Percentiles rank a stretch among this genome's conserved stretches.
Evolutionary conservation across 2,113 vertebrate species (phyloP).

Genomic region (Equus przewalskii): DNA sequence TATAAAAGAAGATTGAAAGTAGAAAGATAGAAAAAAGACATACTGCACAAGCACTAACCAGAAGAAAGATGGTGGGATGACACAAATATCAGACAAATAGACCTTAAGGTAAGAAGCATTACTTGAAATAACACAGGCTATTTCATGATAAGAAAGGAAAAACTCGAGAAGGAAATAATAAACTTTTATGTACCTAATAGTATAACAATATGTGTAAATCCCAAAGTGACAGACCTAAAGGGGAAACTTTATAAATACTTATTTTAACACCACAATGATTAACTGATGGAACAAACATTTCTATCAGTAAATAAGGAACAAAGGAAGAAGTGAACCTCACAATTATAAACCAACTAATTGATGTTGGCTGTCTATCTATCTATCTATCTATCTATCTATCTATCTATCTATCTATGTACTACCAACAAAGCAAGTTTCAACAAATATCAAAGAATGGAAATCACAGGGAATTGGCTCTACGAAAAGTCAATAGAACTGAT

Average conservation of each 20-base stretch:
- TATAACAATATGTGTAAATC: neutral
- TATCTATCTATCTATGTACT: neutral
- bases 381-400: neutral
- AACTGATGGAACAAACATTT: neutral
- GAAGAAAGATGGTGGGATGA: neutral
- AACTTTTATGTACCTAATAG: neutral
- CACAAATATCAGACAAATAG: neutral
- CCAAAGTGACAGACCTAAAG: neutral
- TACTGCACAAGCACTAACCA: neutral
- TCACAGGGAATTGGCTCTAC: neutral
- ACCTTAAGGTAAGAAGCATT: neutral
- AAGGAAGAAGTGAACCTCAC: neutral
- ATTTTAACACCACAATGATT: neutral
- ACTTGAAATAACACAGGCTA: neutral
- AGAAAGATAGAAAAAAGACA: neutral
- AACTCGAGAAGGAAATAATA: neutral
- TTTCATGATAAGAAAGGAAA: slow-evolving; percentile 18
- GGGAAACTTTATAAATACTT: neutral
- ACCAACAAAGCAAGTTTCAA: neutral
- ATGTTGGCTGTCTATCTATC: neutral
- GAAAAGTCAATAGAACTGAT: neutral
- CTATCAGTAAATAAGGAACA: neutral
- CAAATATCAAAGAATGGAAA: neutral
- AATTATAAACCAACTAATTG: neutral
- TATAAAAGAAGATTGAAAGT: neutral